phyloP scores from a whole-genome alignment of 2,113 vertebrate genomes.

The Misgurnus anguillicaudatus region DNA sequence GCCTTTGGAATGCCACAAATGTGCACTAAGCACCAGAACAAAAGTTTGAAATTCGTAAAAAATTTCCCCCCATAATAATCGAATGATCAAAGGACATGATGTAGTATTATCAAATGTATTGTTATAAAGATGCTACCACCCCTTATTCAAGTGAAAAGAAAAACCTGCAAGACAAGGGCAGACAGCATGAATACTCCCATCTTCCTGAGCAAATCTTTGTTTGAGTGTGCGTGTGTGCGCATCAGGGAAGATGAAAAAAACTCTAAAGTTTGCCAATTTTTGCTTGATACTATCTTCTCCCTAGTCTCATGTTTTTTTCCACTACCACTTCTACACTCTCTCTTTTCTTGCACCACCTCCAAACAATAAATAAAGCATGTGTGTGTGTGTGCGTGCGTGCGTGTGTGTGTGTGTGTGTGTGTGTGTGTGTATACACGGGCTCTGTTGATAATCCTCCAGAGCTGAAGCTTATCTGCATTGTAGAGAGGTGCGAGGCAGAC shows the following conservation, averaged over 20 bases:
- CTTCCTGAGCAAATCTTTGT: constrained; percentile 29
- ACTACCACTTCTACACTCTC: constrained; percentile 11
- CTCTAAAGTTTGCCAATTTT: constrained; percentile 34
- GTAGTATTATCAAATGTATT: background rate
- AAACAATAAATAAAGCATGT: constrained; percentile 58
- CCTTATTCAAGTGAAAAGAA: constrained; percentile 7
- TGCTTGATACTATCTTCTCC: constrained; percentile 19
- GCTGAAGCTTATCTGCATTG: constrained; percentile 67
- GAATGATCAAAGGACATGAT: too few relatives aligned
- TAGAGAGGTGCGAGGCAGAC: constrained; percentile 63
- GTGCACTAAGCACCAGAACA: too few relatives aligned
- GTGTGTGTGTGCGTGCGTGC: constrained; percentile 28
- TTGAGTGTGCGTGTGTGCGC: constrained; percentile 5
- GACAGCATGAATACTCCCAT: constrained; percentile 18
- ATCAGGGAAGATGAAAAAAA: constrained; percentile 12
- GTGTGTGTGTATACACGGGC: constrained; percentile 43
- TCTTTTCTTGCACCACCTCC: constrained; percentile 37
- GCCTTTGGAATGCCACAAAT: too few relatives aligned
- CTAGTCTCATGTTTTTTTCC: constrained; percentile 10
- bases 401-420: constrained; percentile 46
- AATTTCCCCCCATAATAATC: background rate
- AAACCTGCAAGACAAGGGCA: constrained; percentile 11
- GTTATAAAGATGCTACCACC: background rate
- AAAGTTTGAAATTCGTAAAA: too few relatives aligned
- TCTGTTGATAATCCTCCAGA: constrained; percentile 58